Evolutionary conservation across 1,140 invertebrate species (phyloP).

Genomic region (Lysiphlebus fabarum): DNA sequence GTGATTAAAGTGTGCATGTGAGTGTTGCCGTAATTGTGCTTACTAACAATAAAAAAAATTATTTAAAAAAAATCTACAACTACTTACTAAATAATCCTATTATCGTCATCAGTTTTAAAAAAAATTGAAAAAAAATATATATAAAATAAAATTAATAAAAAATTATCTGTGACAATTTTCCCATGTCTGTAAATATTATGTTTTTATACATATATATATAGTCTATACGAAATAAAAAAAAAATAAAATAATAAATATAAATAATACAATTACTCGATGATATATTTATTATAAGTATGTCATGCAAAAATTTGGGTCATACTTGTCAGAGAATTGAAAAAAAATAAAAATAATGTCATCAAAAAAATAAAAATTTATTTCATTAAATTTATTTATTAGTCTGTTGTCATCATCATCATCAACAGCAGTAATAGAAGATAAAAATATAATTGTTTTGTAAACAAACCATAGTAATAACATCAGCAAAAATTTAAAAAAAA

Average conservation of each 20-base stretch:
- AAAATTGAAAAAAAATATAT: constrained; percentile 15
- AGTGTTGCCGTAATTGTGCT: constrained; percentile 30
- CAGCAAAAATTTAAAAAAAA: too few species aligned
- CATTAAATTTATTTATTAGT: constrained; percentile 4
- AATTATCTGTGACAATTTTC: constrained; percentile 38
- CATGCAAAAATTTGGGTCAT: constrained; percentile 47
- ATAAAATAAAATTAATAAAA: background rate
- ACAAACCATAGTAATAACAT: too few species aligned
- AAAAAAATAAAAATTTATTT: constrained; percentile 42
- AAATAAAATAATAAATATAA: constrained; percentile 33
- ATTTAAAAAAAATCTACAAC: constrained; percentile 18
- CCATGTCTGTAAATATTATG: constrained; percentile 55
- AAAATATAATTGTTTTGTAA: background rate
- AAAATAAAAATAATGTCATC: constrained; percentile 46
- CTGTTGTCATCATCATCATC: too few species aligned
- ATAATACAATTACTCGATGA: constrained; percentile 42
- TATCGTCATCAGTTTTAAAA: constrained; percentile 23
- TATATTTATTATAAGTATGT: constrained; percentile 49
- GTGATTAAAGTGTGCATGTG: constrained; percentile 19
- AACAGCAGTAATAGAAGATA: background rate
- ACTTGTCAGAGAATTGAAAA: constrained; percentile 49
- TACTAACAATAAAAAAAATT: constrained; percentile 28
- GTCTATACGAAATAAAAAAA: constrained; percentile 3
- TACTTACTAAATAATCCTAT: constrained; percentile 24
- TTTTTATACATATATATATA: constrained; percentile 52